Conservation (phyloP, 1,140 invertebrate species). For the Centruroides sculpturatus region DNA sequence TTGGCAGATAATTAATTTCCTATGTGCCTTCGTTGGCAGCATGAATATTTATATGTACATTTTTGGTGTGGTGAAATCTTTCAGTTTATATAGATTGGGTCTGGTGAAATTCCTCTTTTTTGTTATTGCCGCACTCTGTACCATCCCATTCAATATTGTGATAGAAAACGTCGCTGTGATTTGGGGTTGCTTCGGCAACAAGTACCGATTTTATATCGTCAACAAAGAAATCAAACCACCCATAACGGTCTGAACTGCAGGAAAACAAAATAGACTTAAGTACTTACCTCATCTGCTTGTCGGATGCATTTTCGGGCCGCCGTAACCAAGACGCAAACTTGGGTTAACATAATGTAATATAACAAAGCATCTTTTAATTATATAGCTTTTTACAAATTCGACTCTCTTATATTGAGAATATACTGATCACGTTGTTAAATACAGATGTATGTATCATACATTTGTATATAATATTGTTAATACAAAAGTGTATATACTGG, state of each 20-base stretch:
- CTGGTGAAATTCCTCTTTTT: constrained; percentile 60
- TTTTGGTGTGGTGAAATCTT: constrained; percentile 89
- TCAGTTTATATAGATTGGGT: constrained; percentile 73
- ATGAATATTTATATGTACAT: constrained; percentile 93
- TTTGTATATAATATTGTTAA: too few relatives aligned
- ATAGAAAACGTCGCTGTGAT: constrained; percentile 89
- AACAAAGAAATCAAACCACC: constrained; percentile 60
- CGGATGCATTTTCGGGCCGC: too few relatives aligned
- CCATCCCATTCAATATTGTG: constrained; percentile 78
- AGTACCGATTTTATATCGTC: constrained; percentile 90
- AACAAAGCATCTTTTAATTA: too few relatives aligned
- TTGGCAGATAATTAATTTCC: constrained; percentile 50
- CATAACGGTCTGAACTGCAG: constrained; percentile 6
- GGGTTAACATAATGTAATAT: too few relatives aligned
- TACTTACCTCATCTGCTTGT: too few relatives aligned
- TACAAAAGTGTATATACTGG: too few relatives aligned
- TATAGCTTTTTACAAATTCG: too few relatives aligned
- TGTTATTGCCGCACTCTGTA: constrained; percentile 65
- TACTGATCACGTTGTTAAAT: too few relatives aligned
- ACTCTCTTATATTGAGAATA: too few relatives aligned
- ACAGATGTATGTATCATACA: too few relatives aligned
- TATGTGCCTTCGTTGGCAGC: constrained; percentile 73
- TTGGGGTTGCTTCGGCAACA: constrained; percentile 79
- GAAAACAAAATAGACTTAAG: too few relatives aligned
- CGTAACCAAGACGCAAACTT: too few relatives aligned